These are phyloP conservation scores for Rhingia rostrata DNA, from an alignment of 2,888 invertebrate genomes.

Conservation along the genomic window DNA sequence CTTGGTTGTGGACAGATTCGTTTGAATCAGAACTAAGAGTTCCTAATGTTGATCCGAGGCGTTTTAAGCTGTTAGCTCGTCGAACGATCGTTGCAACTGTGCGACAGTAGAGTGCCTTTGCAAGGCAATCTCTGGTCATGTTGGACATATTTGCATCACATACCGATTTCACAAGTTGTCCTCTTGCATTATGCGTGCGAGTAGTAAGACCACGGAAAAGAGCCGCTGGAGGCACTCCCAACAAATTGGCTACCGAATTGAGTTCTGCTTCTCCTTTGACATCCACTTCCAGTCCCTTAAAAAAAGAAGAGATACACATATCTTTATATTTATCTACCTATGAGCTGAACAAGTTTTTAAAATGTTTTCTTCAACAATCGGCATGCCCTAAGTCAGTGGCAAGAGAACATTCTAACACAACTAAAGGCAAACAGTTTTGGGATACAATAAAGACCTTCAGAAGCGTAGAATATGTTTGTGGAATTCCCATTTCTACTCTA, in stretches of 20 bases:
- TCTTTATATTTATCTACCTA: not conserved
- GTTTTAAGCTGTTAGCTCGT: constrained; percentile 94
- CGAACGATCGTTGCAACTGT: constrained; percentile 97
- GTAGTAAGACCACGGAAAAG: constrained; percentile 90
- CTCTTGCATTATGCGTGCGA: constrained; percentile 90
- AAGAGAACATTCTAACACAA: no score
- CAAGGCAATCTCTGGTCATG: constrained; percentile 93
- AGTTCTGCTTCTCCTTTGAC: constrained; percentile 92
- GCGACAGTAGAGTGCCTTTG: constrained; percentile 96
- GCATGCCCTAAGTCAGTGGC: no score
- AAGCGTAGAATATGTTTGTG: no score
- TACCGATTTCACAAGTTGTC: constrained; percentile 90
- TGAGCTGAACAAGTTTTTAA: no score
- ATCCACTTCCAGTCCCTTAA: constrained; percentile 87
- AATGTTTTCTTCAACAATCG: no score
- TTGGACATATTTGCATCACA: constrained; percentile 94
- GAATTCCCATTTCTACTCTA: no score
- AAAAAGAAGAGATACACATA: constrained; percentile 17
- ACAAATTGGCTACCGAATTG: constrained; percentile 92
- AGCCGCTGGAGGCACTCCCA: constrained; percentile 85
- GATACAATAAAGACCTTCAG: no score
- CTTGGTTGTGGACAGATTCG: constrained; percentile 94
- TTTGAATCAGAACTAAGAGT: constrained; percentile 96
- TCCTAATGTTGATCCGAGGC: constrained; percentile 90
- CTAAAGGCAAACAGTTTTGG: no score